Conservation (phyloP, 2,888 invertebrate species). For the Alcis repandata region DNA sequence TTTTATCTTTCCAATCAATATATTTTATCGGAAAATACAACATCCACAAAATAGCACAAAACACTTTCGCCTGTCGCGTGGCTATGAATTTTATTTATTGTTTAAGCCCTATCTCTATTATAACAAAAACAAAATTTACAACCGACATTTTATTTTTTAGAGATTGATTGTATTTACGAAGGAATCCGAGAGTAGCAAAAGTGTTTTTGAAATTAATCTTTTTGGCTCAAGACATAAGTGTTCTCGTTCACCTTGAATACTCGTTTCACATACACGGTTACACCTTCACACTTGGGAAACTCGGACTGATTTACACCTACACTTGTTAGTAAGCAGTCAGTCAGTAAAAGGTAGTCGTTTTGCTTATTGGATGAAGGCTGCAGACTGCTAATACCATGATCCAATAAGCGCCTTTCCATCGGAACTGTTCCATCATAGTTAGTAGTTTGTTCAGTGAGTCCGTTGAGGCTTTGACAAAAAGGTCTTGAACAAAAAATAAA, state of each 20-base stretch:
- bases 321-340: background rate
- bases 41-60: conserved; percentile 10
- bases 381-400: conserved; percentile 13
- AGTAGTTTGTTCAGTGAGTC: conserved; percentile 52
- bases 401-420: conserved; percentile 38
- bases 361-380: conserved; percentile 8
- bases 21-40: conserved; percentile 34
- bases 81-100: background rate
- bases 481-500: conserved; percentile 70
- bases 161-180: background rate
- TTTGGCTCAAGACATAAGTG: background rate
- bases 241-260: no score
- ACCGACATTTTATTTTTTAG: background rate
- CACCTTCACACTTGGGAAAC: background rate
- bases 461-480: conserved; percentile 71
- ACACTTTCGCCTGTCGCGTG: background rate
- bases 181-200: background rate
- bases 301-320: conserved; percentile 1
- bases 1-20: conserved; percentile 56
- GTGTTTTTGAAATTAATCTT: background rate
- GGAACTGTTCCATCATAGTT: conserved; percentile 47
- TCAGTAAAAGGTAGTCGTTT: background rate
- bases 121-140: conserved; percentile 1
- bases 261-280: no score
- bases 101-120: background rate